A percentile compares a stretch with the other conserved stretches of the same genome.
phyloP scores from a whole-genome alignment of 2,797 vertebrate species.

The Micrastur ruficollis region DNA sequence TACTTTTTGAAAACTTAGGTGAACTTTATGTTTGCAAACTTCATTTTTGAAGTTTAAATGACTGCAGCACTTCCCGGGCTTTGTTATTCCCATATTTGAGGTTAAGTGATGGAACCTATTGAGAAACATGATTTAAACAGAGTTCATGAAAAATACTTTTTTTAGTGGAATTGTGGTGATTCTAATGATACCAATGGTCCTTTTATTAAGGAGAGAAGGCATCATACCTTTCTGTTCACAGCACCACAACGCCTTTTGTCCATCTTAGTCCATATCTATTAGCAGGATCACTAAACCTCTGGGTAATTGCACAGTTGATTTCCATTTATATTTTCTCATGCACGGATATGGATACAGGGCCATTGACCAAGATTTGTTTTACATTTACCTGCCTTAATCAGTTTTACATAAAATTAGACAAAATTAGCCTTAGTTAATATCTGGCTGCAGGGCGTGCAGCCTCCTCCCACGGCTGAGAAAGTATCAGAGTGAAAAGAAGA shows the following conservation, averaged over 20 bases:
- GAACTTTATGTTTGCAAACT: not conserved
- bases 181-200: not conserved
- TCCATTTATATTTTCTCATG: not conserved
- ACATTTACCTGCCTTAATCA: not conserved
- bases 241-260: accelerated
- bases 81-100: not conserved
- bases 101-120: not conserved
- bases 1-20: not conserved
- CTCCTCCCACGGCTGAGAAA: not conserved
- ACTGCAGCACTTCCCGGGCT: not conserved
- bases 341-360: not conserved
- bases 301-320: not conserved
- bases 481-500: not conserved
- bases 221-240: not conserved
- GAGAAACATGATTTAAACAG: not conserved
- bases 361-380: not conserved
- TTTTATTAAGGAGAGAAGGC: not conserved
- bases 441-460: not conserved
- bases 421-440: not conserved
- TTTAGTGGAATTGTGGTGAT: not conserved
- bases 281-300: not conserved
- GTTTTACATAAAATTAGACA: not conserved
- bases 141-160: not conserved
- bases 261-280: not conserved
- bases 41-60: not conserved